Evolutionary conservation across 37 sponge, comb jelly and placozoan species (phyloP).

Genomic region (Beroe ovata): DNA sequence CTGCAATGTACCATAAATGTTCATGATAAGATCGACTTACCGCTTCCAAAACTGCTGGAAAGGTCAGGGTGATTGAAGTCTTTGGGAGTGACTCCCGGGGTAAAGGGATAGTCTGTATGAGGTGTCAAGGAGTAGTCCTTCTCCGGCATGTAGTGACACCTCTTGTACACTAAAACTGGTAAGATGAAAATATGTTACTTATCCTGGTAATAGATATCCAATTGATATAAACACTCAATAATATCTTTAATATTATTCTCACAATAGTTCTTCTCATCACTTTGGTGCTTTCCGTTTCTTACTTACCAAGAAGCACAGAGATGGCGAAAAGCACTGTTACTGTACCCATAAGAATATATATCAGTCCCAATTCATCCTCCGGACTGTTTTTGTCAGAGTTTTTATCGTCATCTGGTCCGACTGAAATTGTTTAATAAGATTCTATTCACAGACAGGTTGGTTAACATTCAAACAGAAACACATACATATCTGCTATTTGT

Average conservation of each 20-base stretch:
- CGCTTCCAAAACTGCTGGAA: constrained; percentile 54
- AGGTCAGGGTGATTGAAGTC: background rate
- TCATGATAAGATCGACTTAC: too few relatives aligned
- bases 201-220: too few relatives aligned
- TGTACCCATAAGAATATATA: constrained; percentile 33
- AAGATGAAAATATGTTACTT: background rate
- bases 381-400: background rate
- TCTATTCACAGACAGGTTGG: too few relatives aligned
- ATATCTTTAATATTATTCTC: too few relatives aligned
- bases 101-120: constrained; percentile 45
- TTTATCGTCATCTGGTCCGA: too few relatives aligned
- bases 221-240: too few relatives aligned
- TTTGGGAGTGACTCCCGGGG: background rate
- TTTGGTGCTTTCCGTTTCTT: too few relatives aligned
- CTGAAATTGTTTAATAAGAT: too few relatives aligned
- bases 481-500: too few relatives aligned
- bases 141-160: constrained; percentile 11
- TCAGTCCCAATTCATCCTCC: constrained; percentile 28
- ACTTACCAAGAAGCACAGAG: constrained; percentile 8
- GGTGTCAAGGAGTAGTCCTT: constrained; percentile 50
- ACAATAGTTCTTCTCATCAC: too few relatives aligned
- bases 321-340: constrained; percentile 44
- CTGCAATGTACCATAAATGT: too few relatives aligned
- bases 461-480: too few relatives aligned
- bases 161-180: constrained; percentile 54